These are phyloP conservation scores for Amia ocellicauda DNA, from an alignment of 2,113 vertebrate species.

Conservation along the genomic window DNA sequence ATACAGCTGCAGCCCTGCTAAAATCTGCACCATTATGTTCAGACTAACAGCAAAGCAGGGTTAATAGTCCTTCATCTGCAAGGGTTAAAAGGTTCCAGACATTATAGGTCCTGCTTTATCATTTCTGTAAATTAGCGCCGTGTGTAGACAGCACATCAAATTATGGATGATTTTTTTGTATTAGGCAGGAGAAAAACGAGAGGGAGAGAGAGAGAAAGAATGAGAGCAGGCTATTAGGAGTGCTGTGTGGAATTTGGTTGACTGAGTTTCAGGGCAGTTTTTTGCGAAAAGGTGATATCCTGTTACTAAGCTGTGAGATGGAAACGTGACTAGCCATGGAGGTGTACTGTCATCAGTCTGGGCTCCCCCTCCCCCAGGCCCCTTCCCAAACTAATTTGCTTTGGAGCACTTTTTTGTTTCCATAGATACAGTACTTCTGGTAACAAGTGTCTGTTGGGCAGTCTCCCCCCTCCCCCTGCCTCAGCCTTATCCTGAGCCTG, in stretches of 20 bases:
- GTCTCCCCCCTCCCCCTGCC: slow-evolving; percentile 58
- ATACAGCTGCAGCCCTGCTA: too few relatives aligned
- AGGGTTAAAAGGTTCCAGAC: not conserved
- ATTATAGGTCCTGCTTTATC: not conserved
- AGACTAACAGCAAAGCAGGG: too few relatives aligned
- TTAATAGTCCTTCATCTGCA: not conserved
- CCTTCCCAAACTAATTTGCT: slow-evolving; percentile 15
- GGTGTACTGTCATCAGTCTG: slow-evolving; percentile 17
- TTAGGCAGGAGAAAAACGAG: not conserved
- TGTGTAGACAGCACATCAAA: not conserved
- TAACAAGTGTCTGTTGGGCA: slow-evolving; percentile 51
- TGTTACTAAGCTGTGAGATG: slow-evolving; percentile 12
- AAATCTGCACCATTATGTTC: too few relatives aligned
- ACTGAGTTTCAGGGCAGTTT: slow-evolving; percentile 17
- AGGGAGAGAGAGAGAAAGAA: not conserved
- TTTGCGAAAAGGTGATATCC: slow-evolving; percentile 19
- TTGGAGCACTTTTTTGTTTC: slow-evolving; percentile 32
- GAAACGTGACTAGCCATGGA: slow-evolving; percentile 3
- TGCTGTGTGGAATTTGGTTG: not conserved
- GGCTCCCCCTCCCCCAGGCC: not conserved
- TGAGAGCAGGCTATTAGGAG: not conserved
- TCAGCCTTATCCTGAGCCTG: slow-evolving; percentile 62
- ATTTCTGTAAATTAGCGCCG: not conserved
- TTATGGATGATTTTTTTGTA: not conserved
- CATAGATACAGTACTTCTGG: slow-evolving; percentile 40